Conservation (phyloP, 2,888 invertebrate species). For the Criorhina ranunculi region DNA sequence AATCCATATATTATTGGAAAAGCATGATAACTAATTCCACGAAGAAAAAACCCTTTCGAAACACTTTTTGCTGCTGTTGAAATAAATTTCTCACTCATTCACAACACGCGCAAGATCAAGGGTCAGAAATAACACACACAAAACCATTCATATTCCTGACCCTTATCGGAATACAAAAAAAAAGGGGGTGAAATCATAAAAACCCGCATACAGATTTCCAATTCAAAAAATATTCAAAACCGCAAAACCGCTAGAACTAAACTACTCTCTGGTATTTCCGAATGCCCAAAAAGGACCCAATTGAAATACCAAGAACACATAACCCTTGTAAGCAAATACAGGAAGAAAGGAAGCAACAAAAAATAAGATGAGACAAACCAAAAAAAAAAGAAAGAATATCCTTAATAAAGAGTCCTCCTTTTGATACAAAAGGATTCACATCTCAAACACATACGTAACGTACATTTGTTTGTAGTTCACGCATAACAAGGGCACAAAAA, state of each 20-base stretch:
- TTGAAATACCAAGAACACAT: constrained; percentile 49
- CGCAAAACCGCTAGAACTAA: constrained; percentile 58
- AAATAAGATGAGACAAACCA: no score
- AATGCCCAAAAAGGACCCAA: constrained; percentile 46
- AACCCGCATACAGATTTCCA: constrained; percentile 49
- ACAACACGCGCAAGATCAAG: constrained; percentile 45
- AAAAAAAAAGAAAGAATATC: constrained; percentile 29
- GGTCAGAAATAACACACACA: constrained; percentile 54
- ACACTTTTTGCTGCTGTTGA: neutral
- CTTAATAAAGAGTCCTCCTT: constrained; percentile 40
- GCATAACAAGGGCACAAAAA: constrained; percentile 8
- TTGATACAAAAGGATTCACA: constrained; percentile 23
- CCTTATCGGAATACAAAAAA: constrained; percentile 30
- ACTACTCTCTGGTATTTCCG: constrained; percentile 33
- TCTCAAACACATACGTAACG: constrained; percentile 1
- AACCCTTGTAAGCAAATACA: constrained; percentile 56
- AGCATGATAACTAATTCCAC: constrained; percentile 40
- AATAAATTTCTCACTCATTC: constrained; percentile 20
- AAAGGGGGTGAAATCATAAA: constrained; percentile 53
- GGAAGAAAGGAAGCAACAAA: constrained; percentile 4
- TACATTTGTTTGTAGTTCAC: constrained; percentile 41
- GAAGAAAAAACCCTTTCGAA: neutral
- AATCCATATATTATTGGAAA: constrained; percentile 40
- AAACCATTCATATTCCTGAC: constrained; percentile 66
- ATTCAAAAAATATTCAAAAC: constrained; percentile 49